Conservation (phyloP, 2,113 vertebrate species). For the Neotoma lepida region DNA sequence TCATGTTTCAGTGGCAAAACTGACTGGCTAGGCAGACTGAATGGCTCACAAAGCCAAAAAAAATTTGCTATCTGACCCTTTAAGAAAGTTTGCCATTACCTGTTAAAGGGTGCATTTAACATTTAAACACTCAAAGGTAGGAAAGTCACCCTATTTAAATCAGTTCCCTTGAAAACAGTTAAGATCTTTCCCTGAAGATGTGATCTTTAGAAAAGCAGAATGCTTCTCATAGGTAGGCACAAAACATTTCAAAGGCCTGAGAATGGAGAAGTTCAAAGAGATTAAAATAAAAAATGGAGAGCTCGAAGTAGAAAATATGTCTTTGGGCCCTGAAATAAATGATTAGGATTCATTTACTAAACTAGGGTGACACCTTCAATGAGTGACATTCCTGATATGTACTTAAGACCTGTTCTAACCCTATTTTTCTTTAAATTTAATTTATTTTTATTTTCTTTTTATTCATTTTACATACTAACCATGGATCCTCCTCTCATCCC, state of each 20-base stretch:
- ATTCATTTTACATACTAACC: too few relatives aligned
- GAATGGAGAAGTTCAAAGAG: not conserved
- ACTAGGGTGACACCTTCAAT: conserved; percentile 22
- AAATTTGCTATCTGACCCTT: not conserved
- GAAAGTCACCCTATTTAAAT: not conserved
- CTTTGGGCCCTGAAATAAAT: conserved; percentile 9
- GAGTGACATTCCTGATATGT: not conserved
- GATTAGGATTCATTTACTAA: conserved; percentile 45
- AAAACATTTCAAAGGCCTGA: not conserved
- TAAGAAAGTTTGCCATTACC: not conserved
- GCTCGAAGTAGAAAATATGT: not conserved
- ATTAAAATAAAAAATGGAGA: not conserved
- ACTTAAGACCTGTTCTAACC: not conserved
- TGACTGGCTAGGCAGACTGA: not conserved
- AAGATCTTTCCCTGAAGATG: not conserved
- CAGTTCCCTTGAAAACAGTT: not conserved
- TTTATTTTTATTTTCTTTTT: too few relatives aligned
- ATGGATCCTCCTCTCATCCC: too few relatives aligned
- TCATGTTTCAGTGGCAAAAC: not conserved
- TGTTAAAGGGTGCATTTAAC: not conserved
- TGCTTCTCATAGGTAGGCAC: conserved; percentile 35
- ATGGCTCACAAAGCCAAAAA: not conserved
- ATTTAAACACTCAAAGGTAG: not conserved
- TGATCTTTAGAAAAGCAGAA: not conserved
- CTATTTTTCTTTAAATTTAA: conserved; percentile 16